phyloP scores from a whole-genome alignment of 2,113 vertebrate genomes.

The Perognathus longimembris region DNA sequence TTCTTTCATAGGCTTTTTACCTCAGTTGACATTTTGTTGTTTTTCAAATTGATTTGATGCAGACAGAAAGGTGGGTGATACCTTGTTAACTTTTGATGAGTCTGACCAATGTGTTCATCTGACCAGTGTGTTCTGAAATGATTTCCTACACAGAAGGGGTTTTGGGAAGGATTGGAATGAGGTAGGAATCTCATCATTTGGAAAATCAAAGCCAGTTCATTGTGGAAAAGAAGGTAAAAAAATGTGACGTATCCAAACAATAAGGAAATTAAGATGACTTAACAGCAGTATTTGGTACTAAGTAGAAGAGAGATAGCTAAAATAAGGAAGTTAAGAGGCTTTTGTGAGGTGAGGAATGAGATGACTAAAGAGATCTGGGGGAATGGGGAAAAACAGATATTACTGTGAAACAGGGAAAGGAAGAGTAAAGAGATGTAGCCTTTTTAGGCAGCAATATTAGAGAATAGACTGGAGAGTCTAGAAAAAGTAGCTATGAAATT shows the following conservation, averaged over 20 bases:
- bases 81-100: conserved; percentile 24
- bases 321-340: conserved; percentile 34
- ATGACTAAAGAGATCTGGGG: conserved; percentile 28
- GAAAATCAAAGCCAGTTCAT: conserved; percentile 52
- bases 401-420: conserved; percentile 52
- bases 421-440: conserved; percentile 11
- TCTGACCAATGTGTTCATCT: conserved; percentile 62
- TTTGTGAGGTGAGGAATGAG: conserved; percentile 56
- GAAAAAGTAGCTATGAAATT: conserved; percentile 57
- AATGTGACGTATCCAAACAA: conserved; percentile 27
- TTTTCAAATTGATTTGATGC: conserved; percentile 31
- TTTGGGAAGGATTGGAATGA: conserved; percentile 56
- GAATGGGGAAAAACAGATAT: conserved; percentile 35
- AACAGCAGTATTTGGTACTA: conserved; percentile 18
- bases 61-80: conserved; percentile 52
- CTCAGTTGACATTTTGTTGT: conserved; percentile 23
- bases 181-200: conserved; percentile 37
- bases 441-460: conserved; percentile 24
- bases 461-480: conserved; percentile 40
- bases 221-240: conserved; percentile 38
- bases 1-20: conserved; percentile 59
- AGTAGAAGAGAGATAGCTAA: conserved; percentile 35
- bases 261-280: conserved; percentile 45
- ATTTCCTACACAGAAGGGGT: not conserved
- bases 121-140: conserved; percentile 38